Conservation (phyloP, 2,113 vertebrate genomes). For the Speoplatyrhinus poulsoni region DNA sequence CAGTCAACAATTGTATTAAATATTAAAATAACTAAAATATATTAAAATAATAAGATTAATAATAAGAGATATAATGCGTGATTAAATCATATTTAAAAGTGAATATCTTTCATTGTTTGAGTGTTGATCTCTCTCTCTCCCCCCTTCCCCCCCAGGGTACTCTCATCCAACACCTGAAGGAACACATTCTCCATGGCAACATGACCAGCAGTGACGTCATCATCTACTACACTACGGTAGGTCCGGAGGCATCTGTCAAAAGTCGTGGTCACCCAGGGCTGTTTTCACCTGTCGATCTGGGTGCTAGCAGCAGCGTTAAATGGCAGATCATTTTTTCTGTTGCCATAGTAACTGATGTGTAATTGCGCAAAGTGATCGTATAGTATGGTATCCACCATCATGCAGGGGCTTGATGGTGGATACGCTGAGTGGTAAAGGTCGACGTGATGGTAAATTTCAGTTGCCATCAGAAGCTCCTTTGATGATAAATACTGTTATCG, state of each 20-base stretch:
- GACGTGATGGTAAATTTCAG: constrained; percentile 10
- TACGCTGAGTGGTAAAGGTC: constrained; percentile 24
- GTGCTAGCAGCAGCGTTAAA: no score
- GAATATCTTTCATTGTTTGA: no score
- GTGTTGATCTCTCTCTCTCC: background rate
- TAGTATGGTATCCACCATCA: no score
- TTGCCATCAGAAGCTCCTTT: constrained; percentile 7
- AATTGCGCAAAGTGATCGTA: no score
- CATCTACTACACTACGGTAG: constrained; percentile 93
- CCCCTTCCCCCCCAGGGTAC: constrained; percentile 79
- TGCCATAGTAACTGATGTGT: no score
- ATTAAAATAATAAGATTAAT: no score
- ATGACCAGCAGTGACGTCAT: constrained; percentile 86
- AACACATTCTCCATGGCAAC: constrained; percentile 92
- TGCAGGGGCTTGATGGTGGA: background rate
- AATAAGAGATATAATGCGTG: no score
- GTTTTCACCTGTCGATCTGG: no score
- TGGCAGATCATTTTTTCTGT: no score
- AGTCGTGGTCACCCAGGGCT: background rate
- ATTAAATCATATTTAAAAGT: no score
- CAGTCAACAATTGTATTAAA: no score
- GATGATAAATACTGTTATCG: constrained; percentile 9
- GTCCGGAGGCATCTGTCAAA: constrained; percentile 26
- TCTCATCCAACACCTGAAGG: constrained; percentile 93
- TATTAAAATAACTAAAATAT: no score